Evolutionary conservation across 1,140 invertebrate genomes (phyloP), one percentile per base, ranked within the genome.

Genomic region (Orchesella cincta): DNA sequence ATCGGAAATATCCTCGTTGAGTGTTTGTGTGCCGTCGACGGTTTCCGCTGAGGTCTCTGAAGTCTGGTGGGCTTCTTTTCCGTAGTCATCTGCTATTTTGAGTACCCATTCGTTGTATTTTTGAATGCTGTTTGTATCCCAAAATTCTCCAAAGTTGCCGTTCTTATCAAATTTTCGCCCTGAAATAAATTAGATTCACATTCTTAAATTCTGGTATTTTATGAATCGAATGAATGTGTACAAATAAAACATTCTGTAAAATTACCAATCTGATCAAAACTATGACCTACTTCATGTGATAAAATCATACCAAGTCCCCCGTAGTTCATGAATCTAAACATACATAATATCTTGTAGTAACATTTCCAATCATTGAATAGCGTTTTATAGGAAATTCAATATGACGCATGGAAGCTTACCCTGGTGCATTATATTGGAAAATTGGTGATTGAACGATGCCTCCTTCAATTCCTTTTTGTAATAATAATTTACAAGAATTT

Each of bases 391-490:
- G 5, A 57, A 26, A 16, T 14, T 57, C 54, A 26, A 14, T 26
- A 57, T 16, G 26, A n/a, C 26, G 12, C 14, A n/a, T n/a, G n/a
- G n/a, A n/a, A n/a, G 23, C n/a, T 16, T 14, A 57, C 54, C 54
- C 54, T 16, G 54, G 54, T 57, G 12, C 5, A 57, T 57, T 23
- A 23, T 12, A 12, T 23, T 23, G 12, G 26, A 57, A 57, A 12
- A 57, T 18, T 5, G 54, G 54, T 18, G 54, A 16, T 57, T 57
- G 54, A 14, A 23, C 54, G 3, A 57, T 57, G 3, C 54, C 54
- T 57, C 54, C 54, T 57, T 57, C 54, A 26, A 57, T 23, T 5
- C 54, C 54, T 57, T n/a, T n/a, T n/a, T n/a, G n/a, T n/a, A n/a
- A n/a, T n/a, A n/a, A 57, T 5, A 57, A 26, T 46, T 46, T 46